Evolutionary conservation across 2,113 vertebrate genomes (phyloP).

Genomic region (Bubo bubo): DNA sequence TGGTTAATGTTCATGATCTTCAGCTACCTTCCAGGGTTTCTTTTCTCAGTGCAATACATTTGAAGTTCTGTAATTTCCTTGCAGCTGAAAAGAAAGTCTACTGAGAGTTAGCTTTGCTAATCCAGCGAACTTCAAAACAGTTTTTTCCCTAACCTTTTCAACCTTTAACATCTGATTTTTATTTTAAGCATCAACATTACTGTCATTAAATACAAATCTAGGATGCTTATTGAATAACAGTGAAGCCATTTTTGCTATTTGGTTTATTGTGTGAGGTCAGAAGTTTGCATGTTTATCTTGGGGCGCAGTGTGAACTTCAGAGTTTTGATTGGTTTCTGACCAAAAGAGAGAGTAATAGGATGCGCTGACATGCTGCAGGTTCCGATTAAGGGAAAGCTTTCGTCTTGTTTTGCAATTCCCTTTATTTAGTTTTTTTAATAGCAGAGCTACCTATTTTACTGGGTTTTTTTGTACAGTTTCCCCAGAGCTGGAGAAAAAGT

Average conservation of each 20-base stretch:
- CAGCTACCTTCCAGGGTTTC: neutral
- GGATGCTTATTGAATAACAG: neutral
- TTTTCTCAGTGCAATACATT: neutral
- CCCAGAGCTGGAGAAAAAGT: neutral
- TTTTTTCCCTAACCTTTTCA: neutral
- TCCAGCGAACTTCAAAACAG: neutral
- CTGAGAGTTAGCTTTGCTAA: neutral
- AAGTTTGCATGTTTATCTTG: neutral
- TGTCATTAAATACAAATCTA: neutral
- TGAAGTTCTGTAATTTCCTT: neutral
- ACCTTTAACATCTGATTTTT: neutral
- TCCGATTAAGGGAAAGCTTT: neutral
- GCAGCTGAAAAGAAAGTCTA: neutral
- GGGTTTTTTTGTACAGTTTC: neutral
- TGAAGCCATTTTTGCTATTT: neutral
- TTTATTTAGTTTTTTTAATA: neutral
- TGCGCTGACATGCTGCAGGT: neutral
- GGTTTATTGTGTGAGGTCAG: neutral
- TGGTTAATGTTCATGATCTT: neutral
- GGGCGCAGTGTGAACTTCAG: neutral
- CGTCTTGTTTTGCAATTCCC: neutral
- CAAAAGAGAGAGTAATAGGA: neutral
- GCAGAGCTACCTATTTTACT: neutral
- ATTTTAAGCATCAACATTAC: neutral
- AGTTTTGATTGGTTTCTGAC: neutral